These are phyloP conservation scores for Electrona antarctica DNA, from an alignment of 2,113 vertebrate genomes.

Conservation along the genomic window DNA sequence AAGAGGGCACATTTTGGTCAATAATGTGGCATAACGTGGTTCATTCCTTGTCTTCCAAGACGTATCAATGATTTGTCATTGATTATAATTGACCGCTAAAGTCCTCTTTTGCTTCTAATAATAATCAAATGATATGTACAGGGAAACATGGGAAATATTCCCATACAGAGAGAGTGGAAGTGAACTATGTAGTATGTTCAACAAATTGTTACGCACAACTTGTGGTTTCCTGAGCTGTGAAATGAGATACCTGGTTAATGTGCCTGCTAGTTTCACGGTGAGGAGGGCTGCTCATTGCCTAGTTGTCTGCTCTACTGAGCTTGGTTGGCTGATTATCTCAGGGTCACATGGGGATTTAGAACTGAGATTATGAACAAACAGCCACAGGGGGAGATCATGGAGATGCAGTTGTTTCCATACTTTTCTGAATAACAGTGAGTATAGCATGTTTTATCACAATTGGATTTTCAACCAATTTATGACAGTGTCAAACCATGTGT, in stretches of 20 bases:
- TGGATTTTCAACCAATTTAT: background rate
- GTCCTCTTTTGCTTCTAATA: no score
- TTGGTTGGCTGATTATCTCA: conserved; percentile 37
- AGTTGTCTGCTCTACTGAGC: conserved; percentile 19
- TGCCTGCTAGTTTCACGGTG: background rate
- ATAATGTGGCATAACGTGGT: conserved; percentile 15
- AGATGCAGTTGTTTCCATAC: background rate
- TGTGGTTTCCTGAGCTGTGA: background rate
- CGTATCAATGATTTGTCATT: no score
- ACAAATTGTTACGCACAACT: background rate
- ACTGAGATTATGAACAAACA: conserved; percentile 8
- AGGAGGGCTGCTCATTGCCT: conserved; percentile 23
- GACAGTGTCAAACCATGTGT: background rate
- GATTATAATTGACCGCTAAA: no score
- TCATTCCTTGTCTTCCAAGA: background rate
- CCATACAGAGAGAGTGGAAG: no score
- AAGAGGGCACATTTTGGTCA: conserved; percentile 10
- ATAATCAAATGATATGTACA: no score
- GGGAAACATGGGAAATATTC: background rate
- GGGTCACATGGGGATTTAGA: conserved; percentile 43
- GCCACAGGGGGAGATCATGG: background rate
- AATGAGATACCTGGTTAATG: conserved; percentile 3
- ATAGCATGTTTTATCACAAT: no score
- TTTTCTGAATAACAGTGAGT: background rate
- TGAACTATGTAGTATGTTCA: background rate